Base-by-base conservation (phyloP, 2,797 vertebrate species). In the Etheostoma perlongum region DNA sequence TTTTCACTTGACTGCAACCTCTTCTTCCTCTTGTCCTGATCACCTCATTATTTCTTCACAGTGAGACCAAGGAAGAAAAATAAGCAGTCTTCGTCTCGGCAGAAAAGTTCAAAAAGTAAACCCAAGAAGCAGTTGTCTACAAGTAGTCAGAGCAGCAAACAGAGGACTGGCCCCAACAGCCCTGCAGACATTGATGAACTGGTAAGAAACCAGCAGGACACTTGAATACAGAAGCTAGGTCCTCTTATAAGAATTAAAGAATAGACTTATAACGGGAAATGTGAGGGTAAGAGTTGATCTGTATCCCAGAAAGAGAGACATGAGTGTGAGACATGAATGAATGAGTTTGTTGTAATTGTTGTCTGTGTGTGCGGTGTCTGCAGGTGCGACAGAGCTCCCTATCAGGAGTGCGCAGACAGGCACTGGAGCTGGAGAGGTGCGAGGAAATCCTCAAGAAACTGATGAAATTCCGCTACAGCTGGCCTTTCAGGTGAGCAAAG, bases 361-460 rank as follows among this genome's bases (percentile, higher is more conserved):
- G 44, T 71, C 18, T 54, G 0, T 73, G 15, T 25, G 42, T 23
- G 36, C 1, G 25, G 19, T 59, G 15, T 60, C 75, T 84, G 52
- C 85, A 99, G 98, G 96, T 99, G 70, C 96, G 96, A 59, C 97
- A 96, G 76, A 97, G 94, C 81, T 91, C 81, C 91, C 94, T 91
- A 79, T 93, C 93, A 48, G 93, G 49, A 81, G 92, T 1, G 73
- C 95, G 88, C 89, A 93, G 95, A 82, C 96, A 97, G 81, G 95
- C 69, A 60, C 85, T 96, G 2, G 97, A 99, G 88, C 71, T 99
- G 82, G 97, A 98, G 93, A 97, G 96, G 76, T 99, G 98, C 46
- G 97, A 98, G 82, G 98, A 99, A 66, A 96, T 99, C 82, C 95
- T 99, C 40, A 94, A 95, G 86, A 99, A 99, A 84, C 90, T 99